Base-by-base conservation (phyloP, 2,113 vertebrate species). In the Stegostoma tigrinum region DNA sequence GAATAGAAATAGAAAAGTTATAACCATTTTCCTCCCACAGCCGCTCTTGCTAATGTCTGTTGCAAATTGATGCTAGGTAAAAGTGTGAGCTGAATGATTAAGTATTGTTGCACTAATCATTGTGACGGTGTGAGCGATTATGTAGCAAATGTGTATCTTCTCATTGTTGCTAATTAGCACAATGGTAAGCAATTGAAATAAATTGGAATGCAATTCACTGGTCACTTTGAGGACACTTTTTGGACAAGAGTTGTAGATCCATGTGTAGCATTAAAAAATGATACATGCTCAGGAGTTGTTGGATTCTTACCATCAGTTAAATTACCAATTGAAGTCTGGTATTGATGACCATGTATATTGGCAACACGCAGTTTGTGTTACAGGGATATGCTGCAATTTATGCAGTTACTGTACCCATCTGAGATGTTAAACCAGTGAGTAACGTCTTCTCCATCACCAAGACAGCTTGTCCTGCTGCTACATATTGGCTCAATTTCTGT, bases 351-450 rank as follows among this genome's bases (percentile, higher is more conserved):
- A 90, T 94, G 68, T 94, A 27, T 38, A 3, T 19, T 2, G 64
- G 34, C n/a, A 15, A 42, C 34, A 38, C 67, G 61, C n/a, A 24
- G 23, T 70, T 3, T 48, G 23, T 72, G 42, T 34, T 5, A 34
- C 55, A 17, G 87, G 30, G 52, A 75, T 72, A 12, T 52, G 42
- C 61, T 72, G 68, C 17, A 15, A 75, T 72, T 48, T 52, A 72
- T 27, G 17, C 42, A 95, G 8, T 72, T 70, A 95, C 94, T 95
- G 42, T 66, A 75, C 94, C 94, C 94, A 72, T 95, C 68, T 95
- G 94, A 75, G 94, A 72, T 17, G 24, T 95, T 95, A 95, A 75
- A 72, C 27, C 67, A 72, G 30, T 95, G 94, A 95, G 75, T 34
- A 95, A 24, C 52, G 72, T 38, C 38, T 42, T 27, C 12, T 52